Evolutionary conservation across 2,113 vertebrate species (phyloP).

Genomic region (Coptodon bakossiorum): DNA sequence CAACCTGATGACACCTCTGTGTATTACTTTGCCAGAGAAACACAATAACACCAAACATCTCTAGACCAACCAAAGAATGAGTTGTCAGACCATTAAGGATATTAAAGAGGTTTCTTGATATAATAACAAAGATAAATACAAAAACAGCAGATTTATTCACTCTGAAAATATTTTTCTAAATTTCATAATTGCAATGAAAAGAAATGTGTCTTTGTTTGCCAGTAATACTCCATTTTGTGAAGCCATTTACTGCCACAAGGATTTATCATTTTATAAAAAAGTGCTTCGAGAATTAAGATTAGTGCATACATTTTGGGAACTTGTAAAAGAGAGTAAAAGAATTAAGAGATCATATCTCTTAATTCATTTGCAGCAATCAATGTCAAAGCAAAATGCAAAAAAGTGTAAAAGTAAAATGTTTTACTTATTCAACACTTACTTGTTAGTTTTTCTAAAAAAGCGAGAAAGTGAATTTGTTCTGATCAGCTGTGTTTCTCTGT

Average conservation of each 20-base stretch:
- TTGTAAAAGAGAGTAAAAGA: neutral
- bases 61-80: neutral
- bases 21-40: neutral
- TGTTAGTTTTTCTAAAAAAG: no score
- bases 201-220: neutral
- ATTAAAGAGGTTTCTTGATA: neutral
- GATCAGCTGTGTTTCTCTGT: no score
- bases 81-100: neutral
- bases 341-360: neutral
- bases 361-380: no score
- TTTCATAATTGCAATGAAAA: neutral
- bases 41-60: neutral
- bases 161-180: neutral
- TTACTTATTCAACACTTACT: no score
- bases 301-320: neutral
- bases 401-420: no score
- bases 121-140: neutral
- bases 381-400: no score
- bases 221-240: neutral
- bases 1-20: neutral
- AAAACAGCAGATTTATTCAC: rapidly evolving
- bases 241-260: rapidly evolving
- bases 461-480: no score
- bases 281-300: neutral
- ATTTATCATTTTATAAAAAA: neutral